Percentiles rank a stretch among this genome's conserved stretches.
Evolutionary conservation across 2,113 vertebrate species (phyloP).

Genomic region (Theropithecus gelada): DNA sequence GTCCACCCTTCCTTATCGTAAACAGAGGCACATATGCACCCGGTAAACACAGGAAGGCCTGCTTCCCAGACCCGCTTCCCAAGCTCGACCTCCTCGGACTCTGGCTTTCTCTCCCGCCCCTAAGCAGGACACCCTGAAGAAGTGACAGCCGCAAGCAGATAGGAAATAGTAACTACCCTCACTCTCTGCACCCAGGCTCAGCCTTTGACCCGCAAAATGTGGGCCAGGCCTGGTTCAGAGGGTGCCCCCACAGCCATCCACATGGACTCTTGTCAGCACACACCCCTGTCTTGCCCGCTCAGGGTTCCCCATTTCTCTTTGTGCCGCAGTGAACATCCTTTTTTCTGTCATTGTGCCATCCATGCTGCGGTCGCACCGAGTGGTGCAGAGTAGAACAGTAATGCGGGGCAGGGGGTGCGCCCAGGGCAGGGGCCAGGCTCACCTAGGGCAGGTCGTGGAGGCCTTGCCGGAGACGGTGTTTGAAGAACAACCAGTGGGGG

Average conservation of each 20-base stretch:
- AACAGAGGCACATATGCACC: background rate
- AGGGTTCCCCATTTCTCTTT: no score
- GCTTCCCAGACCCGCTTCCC: background rate
- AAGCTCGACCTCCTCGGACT: background rate
- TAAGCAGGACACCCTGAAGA: background rate
- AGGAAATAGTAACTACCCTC: background rate
- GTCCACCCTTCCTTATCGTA: background rate
- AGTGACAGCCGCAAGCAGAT: background rate
- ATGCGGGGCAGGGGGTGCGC: rapidly evolving
- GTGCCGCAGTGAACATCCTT: background rate
- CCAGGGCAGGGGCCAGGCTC: background rate
- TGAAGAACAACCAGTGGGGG: background rate
- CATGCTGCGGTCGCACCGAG: background rate
- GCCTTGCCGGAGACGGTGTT: background rate
- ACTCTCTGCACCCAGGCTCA: background rate
- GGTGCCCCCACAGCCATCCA: background rate
- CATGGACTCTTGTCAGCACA: no score
- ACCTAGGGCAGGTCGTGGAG: background rate
- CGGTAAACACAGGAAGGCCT: background rate
- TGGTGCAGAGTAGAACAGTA: background rate
- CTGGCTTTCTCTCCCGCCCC: background rate
- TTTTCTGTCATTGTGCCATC: background rate
- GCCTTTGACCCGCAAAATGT: no score
- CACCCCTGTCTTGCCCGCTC: no score
- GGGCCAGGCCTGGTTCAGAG: background rate